Conservation (phyloP, 2,888 invertebrate genomes). For the Limnephilus auricula region DNA sequence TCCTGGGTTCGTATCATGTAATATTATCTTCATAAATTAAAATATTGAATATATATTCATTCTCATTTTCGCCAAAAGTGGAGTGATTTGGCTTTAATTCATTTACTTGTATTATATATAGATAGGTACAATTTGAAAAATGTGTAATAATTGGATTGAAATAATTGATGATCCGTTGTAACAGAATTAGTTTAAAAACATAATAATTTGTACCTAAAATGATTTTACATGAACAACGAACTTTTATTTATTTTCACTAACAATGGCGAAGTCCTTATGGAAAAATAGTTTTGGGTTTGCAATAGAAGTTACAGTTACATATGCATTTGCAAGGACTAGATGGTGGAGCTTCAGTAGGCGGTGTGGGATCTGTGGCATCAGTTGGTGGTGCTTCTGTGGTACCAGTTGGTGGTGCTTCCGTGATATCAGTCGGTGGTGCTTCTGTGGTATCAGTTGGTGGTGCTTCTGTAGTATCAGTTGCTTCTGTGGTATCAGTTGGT, state of each 20-base stretch:
- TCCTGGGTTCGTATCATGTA: too few relatives aligned
- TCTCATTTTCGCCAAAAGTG: too few relatives aligned
- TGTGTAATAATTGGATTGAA: too few relatives aligned
- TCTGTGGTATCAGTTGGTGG: background rate
- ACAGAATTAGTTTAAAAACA: too few relatives aligned
- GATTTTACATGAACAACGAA: too few relatives aligned
- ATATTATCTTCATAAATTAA: too few relatives aligned
- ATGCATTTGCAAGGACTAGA: background rate
- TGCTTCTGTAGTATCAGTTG: background rate
- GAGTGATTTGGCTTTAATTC: too few relatives aligned
- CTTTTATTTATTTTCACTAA: background rate
- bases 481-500: background rate
- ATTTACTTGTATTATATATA: too few relatives aligned
- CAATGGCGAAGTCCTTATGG: background rate
- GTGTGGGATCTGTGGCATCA: background rate
- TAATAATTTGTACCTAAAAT: too few relatives aligned
- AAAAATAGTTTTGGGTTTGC: background rate
- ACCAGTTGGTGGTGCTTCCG: background rate
- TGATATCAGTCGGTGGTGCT: background rate
- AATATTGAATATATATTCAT: too few relatives aligned
- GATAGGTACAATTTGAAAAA: too few relatives aligned
- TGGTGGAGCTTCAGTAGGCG: background rate
- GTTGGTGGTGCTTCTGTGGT: background rate
- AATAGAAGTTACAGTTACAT: background rate
- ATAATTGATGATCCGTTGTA: too few relatives aligned